A percentile compares a stretch with the other conserved stretches of the same genome.
Conservation (phyloP, 2,113 vertebrate genomes). For the Heliornis fulica region DNA sequence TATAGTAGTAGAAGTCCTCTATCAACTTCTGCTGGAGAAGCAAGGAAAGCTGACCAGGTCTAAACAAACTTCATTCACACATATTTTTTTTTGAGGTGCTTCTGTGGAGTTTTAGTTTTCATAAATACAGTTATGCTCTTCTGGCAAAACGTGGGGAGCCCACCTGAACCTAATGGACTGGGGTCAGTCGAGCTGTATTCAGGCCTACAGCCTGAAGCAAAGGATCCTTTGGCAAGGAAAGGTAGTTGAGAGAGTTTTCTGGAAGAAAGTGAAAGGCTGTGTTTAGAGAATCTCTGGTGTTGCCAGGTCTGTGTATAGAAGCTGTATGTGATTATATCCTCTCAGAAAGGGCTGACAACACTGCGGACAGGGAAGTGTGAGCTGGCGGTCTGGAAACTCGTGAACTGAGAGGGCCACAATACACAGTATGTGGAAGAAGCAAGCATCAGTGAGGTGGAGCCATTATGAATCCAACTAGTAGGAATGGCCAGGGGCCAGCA, state of each 20-base stretch:
- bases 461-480: not conserved
- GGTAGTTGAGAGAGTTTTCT: not conserved
- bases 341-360: not conserved
- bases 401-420: not conserved
- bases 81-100: not conserved
- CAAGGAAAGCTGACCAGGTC: not conserved
- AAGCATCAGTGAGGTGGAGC: rapidly evolving
- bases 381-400: not conserved
- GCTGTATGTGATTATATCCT: not conserved
- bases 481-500: not conserved
- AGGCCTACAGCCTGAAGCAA: not conserved
- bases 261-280: not conserved
- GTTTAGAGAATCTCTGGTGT: not conserved
- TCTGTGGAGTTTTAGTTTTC: not conserved
- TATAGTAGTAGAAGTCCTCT: not conserved
- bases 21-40: not conserved
- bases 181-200: not conserved
- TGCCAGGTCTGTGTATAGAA: not conserved
- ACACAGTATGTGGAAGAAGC: not conserved
- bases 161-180: not conserved
- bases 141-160: not conserved
- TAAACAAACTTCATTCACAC: not conserved
- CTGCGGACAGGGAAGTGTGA: not conserved
- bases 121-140: not conserved
- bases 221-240: not conserved